Base-by-base conservation (phyloP, 1,140 invertebrate genomes). In the Colletes latitarsis region DNA sequence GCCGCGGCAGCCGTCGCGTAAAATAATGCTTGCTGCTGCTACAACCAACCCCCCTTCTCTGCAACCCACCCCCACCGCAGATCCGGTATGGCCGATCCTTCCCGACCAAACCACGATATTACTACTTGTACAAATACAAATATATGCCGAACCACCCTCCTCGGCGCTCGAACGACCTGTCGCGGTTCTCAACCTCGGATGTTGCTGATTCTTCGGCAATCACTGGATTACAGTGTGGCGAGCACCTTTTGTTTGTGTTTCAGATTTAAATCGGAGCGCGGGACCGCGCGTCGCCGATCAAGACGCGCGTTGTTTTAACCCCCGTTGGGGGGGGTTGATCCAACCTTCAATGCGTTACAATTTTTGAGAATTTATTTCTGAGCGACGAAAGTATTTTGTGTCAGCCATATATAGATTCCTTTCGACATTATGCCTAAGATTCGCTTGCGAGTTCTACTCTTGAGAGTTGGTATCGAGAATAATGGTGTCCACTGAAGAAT, bases 111-210 rank as follows among this genome's bases (percentile, higher is more conserved):
- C 55, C 68, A 67, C 84, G 80, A 89, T 91, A 88, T 90, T 90
- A 91, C 86, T 92, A 88, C 90, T 91, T 90, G 86, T 86, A 82
- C 86, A 86, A 90, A 88, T 89, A 88, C 86, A 88, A 89, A 91
- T 91, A 88, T 90, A 63, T 69, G 49, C n/a, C n/a, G 19, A 67
- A 49, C 43, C 43, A 5, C 43, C n/a, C 64, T 49, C 8, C n/a
- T 1, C 57, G 19, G n/a, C 14, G 17, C 55, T 57, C 6, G 55
- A n/a, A n/a, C 17, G 55, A 57, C 17, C 55, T 17, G n/a, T 6
- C n/a, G n/a, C 8, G 57, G 57, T 58, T 58, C 57, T 58, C 57
- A 58, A 58, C n/a, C 6, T 58, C 5, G 15, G 15, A 1, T 17
- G 53, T n/a, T 17, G 12, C 17, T 10, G 12, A 55, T 14, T 17